Base-by-base conservation (phyloP, 2,797 vertebrate genomes). In the Notolabrus celidotus region DNA sequence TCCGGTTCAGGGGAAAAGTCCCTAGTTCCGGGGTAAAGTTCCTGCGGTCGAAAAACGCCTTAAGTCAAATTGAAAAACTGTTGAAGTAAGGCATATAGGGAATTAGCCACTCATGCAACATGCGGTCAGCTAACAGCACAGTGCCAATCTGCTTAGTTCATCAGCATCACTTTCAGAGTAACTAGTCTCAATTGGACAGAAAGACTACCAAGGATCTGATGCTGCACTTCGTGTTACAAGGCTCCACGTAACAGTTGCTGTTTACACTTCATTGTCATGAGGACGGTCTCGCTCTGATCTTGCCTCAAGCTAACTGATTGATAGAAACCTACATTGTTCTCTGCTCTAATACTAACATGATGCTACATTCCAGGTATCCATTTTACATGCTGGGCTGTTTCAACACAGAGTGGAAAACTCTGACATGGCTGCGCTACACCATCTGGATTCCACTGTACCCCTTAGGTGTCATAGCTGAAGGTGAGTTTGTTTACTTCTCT, bases 311-410 rank as follows among this genome's bases (percentile, higher is more conserved):
- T 5, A 22, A 46, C 10, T 43, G 7, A 43, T 3, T 15, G 17
- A 15, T 17, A n/a, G 3, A 16, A 16, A 36, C 41, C 9, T 43
- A 3, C 19, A 10, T 7, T 43, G 16, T 20, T 66, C 63, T 41
- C 25, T 23, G 10, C 14, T 2, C 17, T 57, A 20, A 55, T 61
- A 38, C 58, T 62, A 43, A 79, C 49, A 27, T 1, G 0, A 10
- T 36, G 23, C 23, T 69, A 15, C 1, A 29, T 47, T 81, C 25
- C 52, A 99, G 98, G 94, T 99, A 99, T 88, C 97, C 98, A 0
- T 99, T 96, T 92, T 99, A 99, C 92, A 98, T 99, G 96, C 94
- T 99, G 59, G 90, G 92, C 51, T 98, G 96, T 89, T 92, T 97
- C 0, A 94, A 96, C 42, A 95, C 95, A 10, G 95, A 99, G 70